Percentiles rank a stretch among this genome's conserved stretches.
phyloP scores from a whole-genome alignment of 2,113 vertebrate genomes.

The Phaetusa simplex region DNA sequence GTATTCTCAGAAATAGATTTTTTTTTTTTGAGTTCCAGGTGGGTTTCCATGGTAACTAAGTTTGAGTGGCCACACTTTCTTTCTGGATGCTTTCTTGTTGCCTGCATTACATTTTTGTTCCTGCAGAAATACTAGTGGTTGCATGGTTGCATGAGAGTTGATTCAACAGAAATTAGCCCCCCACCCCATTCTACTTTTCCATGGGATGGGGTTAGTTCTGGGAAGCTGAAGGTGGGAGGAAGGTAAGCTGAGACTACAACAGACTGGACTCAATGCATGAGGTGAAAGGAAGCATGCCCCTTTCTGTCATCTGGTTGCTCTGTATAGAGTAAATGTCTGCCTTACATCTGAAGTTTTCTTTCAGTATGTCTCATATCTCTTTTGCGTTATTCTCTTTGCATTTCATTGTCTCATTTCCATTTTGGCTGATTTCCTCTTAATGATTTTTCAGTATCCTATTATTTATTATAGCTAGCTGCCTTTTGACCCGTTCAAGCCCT shows the following conservation, averaged over 20 bases:
- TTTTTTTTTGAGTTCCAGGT: background rate
- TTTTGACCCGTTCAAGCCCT: background rate
- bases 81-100: background rate
- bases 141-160: background rate
- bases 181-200: background rate
- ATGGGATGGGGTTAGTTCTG: background rate
- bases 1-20: background rate
- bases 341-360: background rate
- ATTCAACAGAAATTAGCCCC: background rate
- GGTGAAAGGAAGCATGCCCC: background rate
- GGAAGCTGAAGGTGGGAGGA: background rate
- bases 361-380: background rate
- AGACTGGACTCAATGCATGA: background rate
- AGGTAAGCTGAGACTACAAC: background rate
- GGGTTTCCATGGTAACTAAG: background rate
- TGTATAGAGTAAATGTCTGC: background rate
- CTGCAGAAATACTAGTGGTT: background rate
- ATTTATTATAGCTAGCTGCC: background rate
- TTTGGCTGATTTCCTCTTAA: background rate
- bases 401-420: background rate
- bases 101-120: background rate
- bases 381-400: background rate
- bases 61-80: background rate
- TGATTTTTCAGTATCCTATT: background rate
- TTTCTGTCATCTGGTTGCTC: background rate